Evolutionary conservation across 2,113 vertebrate species (phyloP).

Genomic region (Nematolebias whitei): DNA sequence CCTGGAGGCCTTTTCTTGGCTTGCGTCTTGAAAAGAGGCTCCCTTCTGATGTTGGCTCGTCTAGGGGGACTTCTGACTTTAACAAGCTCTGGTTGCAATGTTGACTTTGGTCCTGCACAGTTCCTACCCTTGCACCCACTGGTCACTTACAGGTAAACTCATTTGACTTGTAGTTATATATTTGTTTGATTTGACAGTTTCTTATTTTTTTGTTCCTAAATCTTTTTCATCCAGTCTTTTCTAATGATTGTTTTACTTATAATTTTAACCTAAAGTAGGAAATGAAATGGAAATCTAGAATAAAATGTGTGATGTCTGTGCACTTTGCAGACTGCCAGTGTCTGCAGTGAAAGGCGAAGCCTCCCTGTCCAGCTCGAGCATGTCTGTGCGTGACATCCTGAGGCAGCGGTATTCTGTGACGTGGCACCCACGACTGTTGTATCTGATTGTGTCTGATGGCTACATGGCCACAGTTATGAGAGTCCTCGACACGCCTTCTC

Average conservation of each 20-base stretch:
- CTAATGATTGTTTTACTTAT: background rate
- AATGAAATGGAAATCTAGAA: background rate
- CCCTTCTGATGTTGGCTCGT: conserved; percentile 87
- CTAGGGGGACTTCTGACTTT: conserved; percentile 88
- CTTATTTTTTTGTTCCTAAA: conserved; percentile 45
- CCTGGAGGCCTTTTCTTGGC: conserved; percentile 87
- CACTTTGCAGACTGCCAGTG: conserved; percentile 75
- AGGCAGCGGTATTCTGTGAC: conserved; percentile 92
- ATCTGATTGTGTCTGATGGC: conserved; percentile 92
- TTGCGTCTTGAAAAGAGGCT: conserved; percentile 93
- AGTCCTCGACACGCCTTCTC: conserved; percentile 75
- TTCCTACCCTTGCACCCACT: conserved; percentile 95
- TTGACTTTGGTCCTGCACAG: conserved; percentile 94
- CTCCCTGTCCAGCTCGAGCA: conserved; percentile 83
- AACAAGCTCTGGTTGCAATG: conserved; percentile 86
- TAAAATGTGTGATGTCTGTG: background rate
- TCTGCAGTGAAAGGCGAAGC: conserved; percentile 71
- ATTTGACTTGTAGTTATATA: background rate
- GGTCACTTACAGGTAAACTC: conserved; percentile 87
- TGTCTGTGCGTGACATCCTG: conserved; percentile 84
- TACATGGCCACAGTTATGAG: conserved; percentile 90
- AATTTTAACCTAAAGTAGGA: background rate
- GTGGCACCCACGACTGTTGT: conserved; percentile 87
- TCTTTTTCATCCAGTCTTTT: conserved; percentile 50
- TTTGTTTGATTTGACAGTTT: conserved; percentile 11